Percentiles rank a stretch among this genome's conserved stretches.
Evolutionary conservation across 2,888 invertebrate species (phyloP).

Genomic region (Tortrix viridana): DNA sequence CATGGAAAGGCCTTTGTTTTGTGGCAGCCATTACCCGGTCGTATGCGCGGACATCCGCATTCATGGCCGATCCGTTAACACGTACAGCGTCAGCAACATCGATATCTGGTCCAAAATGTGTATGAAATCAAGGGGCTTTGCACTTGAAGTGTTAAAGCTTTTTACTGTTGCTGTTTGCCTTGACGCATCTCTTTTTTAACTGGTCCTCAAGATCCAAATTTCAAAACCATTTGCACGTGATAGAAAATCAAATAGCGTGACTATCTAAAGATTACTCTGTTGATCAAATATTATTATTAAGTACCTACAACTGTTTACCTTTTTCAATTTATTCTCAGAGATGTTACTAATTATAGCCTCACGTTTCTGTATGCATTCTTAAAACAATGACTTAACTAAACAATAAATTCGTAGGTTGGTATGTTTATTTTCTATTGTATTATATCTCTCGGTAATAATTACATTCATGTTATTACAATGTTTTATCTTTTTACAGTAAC

Average conservation of each 20-base stretch:
- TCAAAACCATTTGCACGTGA: no score
- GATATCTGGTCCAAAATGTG: no score
- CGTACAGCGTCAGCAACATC: no score
- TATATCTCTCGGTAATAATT: not conserved
- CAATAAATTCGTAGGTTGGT: not conserved
- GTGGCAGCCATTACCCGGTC: slow-evolving; percentile 12
- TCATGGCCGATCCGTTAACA: slow-evolving; percentile 8
- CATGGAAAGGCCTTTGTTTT: slow-evolving; percentile 1
- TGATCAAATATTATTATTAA: not conserved
- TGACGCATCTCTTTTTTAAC: not conserved
- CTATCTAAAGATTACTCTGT: not conserved
- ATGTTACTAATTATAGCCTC: not conserved
- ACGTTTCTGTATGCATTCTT: not conserved
- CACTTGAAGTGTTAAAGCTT: not conserved
- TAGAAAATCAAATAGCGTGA: not conserved
- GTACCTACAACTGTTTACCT: not conserved
- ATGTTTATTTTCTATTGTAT: not conserved
- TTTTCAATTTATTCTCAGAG: not conserved
- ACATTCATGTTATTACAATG: not conserved
- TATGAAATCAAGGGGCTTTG: no score
- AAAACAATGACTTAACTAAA: not conserved
- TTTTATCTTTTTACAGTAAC: not conserved
- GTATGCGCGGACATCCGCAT: slow-evolving; percentile 3
- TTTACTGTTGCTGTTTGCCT: not conserved
- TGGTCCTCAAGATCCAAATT: no score